These are phyloP conservation scores for Ernsta delagoae DNA, from an alignment of 2,888 invertebrate genomes.

Conservation along the genomic window DNA sequence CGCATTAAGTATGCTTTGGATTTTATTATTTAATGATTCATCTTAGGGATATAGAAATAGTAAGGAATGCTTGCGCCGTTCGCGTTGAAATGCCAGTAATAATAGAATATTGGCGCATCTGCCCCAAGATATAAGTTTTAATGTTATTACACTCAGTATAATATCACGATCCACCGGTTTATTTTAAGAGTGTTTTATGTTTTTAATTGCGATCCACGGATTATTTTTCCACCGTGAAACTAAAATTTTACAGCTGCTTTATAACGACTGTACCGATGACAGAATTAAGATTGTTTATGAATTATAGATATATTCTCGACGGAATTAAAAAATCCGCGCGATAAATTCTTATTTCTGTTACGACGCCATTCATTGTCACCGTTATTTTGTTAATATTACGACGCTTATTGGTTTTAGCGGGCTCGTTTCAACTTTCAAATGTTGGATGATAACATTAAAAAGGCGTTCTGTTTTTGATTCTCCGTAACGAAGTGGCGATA, in stretches of 20 bases:
- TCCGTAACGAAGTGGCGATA: constrained; percentile 11
- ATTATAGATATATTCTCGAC: constrained; percentile 53
- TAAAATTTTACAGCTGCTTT: constrained; percentile 78
- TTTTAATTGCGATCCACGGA: constrained; percentile 78
- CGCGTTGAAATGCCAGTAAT: constrained; percentile 81
- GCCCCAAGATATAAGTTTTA: constrained; percentile 79
- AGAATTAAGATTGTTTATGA: constrained; percentile 80
- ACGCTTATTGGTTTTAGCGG: constrained; percentile 21
- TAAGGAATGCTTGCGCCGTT: constrained; percentile 79
- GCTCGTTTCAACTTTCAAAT: neutral
- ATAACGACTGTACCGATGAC: constrained; percentile 72
- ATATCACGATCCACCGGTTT: constrained; percentile 75
- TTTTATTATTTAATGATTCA: constrained; percentile 86
- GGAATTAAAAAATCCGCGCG: constrained; percentile 68
- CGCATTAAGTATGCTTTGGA: constrained; percentile 83
- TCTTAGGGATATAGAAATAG: constrained; percentile 84
- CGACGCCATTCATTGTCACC: constrained; percentile 47
- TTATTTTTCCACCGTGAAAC: constrained; percentile 73
- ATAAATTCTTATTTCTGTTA: constrained; percentile 62
- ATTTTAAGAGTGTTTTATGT: constrained; percentile 78
- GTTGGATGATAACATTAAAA: constrained; percentile 10
- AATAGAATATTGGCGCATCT: constrained; percentile 84
- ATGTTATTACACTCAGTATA: constrained; percentile 78
- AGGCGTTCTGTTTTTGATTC: constrained; percentile 7
- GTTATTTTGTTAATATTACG: constrained; percentile 40